These are phyloP conservation scores for Syrmaticus mikado DNA, from an alignment of 2,113 vertebrate genomes.

Conservation along the genomic window DNA sequence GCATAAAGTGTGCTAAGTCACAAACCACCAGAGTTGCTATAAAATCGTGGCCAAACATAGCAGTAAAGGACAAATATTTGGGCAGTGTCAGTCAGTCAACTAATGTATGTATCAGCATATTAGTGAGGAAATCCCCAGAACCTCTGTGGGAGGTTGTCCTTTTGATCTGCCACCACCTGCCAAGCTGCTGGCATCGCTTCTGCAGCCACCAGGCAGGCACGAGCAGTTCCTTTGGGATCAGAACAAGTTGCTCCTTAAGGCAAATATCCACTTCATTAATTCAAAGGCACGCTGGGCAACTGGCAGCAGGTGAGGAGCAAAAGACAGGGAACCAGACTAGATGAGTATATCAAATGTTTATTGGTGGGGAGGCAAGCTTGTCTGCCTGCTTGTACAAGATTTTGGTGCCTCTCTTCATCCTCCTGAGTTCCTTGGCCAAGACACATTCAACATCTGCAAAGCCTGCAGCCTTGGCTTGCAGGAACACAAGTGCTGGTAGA, in stretches of 20 bases:
- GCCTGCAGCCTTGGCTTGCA: conserved; percentile 40
- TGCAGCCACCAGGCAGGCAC: not conserved
- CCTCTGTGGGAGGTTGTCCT: conserved; percentile 57
- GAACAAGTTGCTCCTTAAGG: conserved; percentile 22
- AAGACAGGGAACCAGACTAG: not conserved
- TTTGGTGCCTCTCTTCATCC: conserved; percentile 9
- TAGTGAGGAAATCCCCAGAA: conserved; percentile 69
- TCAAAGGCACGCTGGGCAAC: not conserved
- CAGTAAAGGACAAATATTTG: conserved; percentile 70
- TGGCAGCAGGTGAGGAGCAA: conserved; percentile 9
- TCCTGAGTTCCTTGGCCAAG: conserved; percentile 48
- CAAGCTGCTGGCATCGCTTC: conserved; percentile 30
- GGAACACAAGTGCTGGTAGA: not conserved
- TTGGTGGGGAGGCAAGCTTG: not conserved
- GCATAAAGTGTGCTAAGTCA: conserved; percentile 16
- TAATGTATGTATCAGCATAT: conserved; percentile 65
- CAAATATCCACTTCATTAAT: conserved; percentile 43
- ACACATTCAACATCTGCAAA: conserved; percentile 18
- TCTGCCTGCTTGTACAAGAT: not conserved
- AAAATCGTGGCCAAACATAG: conserved; percentile 57
- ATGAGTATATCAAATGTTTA: not conserved
- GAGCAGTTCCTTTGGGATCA: conserved; percentile 19
- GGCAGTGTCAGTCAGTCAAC: conserved; percentile 63
- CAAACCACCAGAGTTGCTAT: conserved; percentile 58
- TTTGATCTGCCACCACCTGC: conserved; percentile 69